A percentile compares a stretch with the other conserved stretches of the same genome.
Conservation (phyloP, 2,888 invertebrate genomes). For the Caenorhabditis panamensis region DNA sequence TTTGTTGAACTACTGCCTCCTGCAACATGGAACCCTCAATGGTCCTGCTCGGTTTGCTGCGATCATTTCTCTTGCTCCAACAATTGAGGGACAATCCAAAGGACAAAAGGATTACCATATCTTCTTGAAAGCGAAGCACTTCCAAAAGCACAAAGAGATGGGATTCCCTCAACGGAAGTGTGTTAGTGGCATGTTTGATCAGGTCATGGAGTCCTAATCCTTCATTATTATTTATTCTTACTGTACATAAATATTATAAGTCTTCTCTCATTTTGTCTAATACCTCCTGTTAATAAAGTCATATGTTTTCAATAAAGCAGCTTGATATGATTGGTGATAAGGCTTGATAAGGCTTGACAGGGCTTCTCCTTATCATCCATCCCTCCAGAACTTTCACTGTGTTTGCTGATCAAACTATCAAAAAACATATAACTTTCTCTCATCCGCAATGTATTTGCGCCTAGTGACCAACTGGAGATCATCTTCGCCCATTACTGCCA, state of each 20-base stretch:
- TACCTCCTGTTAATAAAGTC: no score
- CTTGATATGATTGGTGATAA: neutral
- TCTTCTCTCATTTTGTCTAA: neutral
- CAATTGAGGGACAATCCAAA: constrained; percentile 41
- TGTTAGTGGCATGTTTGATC: constrained; percentile 45
- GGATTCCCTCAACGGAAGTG: constrained; percentile 25
- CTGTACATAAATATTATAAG: neutral
- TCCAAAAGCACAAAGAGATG: constrained; percentile 37
- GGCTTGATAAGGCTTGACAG: neutral
- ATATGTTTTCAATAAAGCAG: no score
- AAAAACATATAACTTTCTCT: neutral
- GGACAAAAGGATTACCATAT: constrained; percentile 41
- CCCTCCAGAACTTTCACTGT: neutral
- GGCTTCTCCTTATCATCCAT: no score
- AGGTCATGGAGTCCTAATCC: constrained; percentile 46
- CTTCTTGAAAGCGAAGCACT: constrained; percentile 36
- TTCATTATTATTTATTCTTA: neutral
- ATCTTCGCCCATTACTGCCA: constrained; percentile 9
- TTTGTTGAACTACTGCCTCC: constrained; percentile 44
- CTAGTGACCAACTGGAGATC: constrained; percentile 30
- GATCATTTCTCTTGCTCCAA: constrained; percentile 40
- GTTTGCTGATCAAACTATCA: constrained; percentile 7
- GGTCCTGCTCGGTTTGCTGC: constrained; percentile 47
- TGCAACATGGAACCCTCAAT: constrained; percentile 41
- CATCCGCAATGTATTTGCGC: constrained; percentile 19